A percentile compares a stretch with the other conserved stretches of the same genome.
Evolutionary conservation across 2,888 invertebrate species (phyloP).

Genomic region (Caenorhabditis sp.): DNA sequence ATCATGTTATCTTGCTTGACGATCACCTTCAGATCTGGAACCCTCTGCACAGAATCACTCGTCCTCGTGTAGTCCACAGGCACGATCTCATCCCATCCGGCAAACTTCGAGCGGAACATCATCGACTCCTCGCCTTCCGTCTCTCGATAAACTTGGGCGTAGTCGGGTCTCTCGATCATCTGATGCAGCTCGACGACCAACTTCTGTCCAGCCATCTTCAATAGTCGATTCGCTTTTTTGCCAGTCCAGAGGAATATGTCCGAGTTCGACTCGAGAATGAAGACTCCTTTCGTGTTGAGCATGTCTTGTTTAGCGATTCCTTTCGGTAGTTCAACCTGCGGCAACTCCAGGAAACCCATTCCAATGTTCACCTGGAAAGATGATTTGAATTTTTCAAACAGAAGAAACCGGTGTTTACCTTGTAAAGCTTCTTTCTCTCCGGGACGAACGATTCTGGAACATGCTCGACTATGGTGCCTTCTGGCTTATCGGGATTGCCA

Average conservation of each 20-base stretch:
- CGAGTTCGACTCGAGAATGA: conserved; percentile 95
- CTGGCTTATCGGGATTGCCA: conserved; percentile 68
- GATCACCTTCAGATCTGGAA: conserved; percentile 91
- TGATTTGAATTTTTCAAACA: too few relatives aligned
- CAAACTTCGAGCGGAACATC: conserved; percentile 96
- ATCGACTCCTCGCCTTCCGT: conserved; percentile 85
- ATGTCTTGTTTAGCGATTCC: conserved; percentile 86
- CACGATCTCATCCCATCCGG: conserved; percentile 98
- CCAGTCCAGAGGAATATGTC: conserved; percentile 88
- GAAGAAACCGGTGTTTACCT: conserved; percentile 95
- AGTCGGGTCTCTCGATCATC: conserved; percentile 92
- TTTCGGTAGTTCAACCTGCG: conserved; percentile 87
- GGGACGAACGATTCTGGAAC: conserved; percentile 84
- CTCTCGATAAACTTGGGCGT: conserved; percentile 88
- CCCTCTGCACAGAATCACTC: conserved; percentile 96
- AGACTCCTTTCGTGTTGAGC: conserved; percentile 94
- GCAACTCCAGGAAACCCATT: conserved; percentile 98
- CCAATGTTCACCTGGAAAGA: conserved; percentile 97
- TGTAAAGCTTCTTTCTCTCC: conserved; percentile 76
- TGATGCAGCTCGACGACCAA: conserved; percentile 89
- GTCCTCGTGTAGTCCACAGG: conserved; percentile 99
- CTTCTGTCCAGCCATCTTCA: conserved; percentile 82
- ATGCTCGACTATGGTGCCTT: conserved; percentile 85
- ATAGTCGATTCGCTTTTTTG: conserved; percentile 92
- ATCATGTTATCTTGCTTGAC: conserved; percentile 86